Percentiles rank a stretch among this genome's conserved stretches.
These are phyloP conservation scores for Megaleporinus macrocephalus DNA, from an alignment of 2,113 vertebrate species.

Conservation along the genomic window DNA sequence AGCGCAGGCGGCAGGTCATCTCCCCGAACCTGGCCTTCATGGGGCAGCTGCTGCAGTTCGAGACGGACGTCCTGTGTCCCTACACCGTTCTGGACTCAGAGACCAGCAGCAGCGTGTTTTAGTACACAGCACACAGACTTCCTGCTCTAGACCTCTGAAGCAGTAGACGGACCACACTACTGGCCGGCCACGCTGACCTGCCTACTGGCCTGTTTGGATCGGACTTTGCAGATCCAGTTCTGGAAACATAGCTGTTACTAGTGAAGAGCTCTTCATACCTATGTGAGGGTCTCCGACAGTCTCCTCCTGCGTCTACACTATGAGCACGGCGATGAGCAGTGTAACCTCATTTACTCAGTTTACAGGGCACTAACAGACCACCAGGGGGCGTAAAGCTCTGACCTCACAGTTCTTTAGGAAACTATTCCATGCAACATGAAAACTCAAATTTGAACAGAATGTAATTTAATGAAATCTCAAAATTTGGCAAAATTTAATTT, in stretches of 20 bases:
- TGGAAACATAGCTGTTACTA: not conserved
- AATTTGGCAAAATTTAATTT: no score
- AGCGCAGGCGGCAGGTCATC: slow-evolving; percentile 76
- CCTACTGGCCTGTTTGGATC: not conserved
- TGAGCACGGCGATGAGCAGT: not conserved
- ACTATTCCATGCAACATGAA: no score
- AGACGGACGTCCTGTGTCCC: slow-evolving; percentile 76
- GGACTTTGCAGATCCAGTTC: not conserved
- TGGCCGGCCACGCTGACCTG: not conserved
- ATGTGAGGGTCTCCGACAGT: not conserved
- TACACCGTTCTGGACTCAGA: slow-evolving; percentile 57
- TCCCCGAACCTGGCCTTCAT: slow-evolving; percentile 82
- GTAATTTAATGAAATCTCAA: no score
- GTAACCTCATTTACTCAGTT: not conserved
- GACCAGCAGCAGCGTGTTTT: slow-evolving; percentile 6
- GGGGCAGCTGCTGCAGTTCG: slow-evolving; percentile 82
- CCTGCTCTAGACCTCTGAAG: not conserved
- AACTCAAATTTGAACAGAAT: no score
- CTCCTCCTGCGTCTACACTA: not conserved
- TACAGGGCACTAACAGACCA: slow-evolving; percentile 12
- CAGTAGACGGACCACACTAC: not conserved
- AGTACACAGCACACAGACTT: not conserved
- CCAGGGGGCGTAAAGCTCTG: slow-evolving; percentile 6
- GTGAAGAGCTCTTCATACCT: not conserved
- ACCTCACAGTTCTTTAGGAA: no score